phyloP scores from a whole-genome alignment of 2,888 invertebrate species.

The Eugnorisma glareosa region DNA sequence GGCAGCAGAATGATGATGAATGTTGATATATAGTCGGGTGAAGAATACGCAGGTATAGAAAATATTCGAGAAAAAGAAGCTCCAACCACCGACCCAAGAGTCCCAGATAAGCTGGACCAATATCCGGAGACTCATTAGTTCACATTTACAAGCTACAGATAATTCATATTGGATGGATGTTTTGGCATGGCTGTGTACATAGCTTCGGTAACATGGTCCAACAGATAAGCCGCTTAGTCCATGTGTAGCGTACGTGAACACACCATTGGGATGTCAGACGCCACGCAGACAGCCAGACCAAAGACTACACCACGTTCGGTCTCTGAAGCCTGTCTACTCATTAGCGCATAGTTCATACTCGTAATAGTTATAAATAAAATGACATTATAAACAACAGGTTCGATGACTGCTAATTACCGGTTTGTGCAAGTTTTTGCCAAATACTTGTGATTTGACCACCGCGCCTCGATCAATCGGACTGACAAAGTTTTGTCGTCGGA shows the following conservation, averaged over 20 bases:
- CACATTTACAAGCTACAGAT: background rate
- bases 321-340: constrained; percentile 25
- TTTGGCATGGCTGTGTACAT: background rate
- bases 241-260: background rate
- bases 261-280: background rate
- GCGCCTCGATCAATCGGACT: constrained; percentile 8
- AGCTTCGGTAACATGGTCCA: no score
- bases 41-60: background rate
- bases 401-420: constrained; percentile 51
- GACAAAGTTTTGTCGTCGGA: background rate
- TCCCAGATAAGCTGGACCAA: background rate
- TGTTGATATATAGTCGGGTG: background rate
- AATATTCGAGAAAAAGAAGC: background rate
- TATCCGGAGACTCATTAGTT: background rate
- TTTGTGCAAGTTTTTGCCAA: constrained; percentile 52
- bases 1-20: background rate
- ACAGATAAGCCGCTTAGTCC: background rate
- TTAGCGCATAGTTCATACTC: constrained; percentile 19
- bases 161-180: background rate
- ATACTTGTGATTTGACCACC: constrained; percentile 18
- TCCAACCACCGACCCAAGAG: background rate
- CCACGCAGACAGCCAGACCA: background rate
- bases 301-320: background rate
- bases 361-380: constrained; percentile 58
- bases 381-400: constrained; percentile 53